A percentile compares a stretch with the other conserved stretches of the same genome.
These are phyloP conservation scores for Sesia apiformis DNA, from an alignment of 2,888 invertebrate species.

Conservation along the genomic window DNA sequence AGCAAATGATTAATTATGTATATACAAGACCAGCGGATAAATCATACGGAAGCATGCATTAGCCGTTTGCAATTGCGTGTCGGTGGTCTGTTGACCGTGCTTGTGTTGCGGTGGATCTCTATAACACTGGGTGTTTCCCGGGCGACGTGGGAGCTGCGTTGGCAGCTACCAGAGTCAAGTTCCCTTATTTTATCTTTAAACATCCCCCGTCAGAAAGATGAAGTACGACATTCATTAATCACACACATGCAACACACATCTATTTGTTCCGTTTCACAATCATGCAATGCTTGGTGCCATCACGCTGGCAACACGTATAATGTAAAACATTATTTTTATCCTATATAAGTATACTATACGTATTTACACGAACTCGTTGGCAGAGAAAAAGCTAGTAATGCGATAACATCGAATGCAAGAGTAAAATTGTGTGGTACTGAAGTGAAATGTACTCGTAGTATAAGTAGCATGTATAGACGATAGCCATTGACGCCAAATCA, in stretches of 20 bases:
- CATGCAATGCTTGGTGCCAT: constrained; percentile 51
- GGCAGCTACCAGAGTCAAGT: constrained; percentile 69
- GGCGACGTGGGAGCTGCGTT: constrained; percentile 54
- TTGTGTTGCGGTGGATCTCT: constrained; percentile 33
- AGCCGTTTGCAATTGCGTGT: constrained; percentile 13
- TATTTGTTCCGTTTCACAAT: constrained; percentile 60
- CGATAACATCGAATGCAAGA: constrained; percentile 55
- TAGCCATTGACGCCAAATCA: constrained; percentile 37
- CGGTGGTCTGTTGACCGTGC: constrained; percentile 21
- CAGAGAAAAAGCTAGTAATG: constrained; percentile 40
- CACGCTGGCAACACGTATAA: constrained; percentile 26
- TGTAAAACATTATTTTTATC: constrained; percentile 25
- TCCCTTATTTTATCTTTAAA: constrained; percentile 66
- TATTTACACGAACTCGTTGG: constrained; percentile 50
- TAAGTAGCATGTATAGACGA: constrained; percentile 38
- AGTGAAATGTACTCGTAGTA: constrained; percentile 38
- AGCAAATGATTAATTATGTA: constrained; percentile 32
- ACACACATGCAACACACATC: constrained; percentile 74
- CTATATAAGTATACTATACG: constrained; percentile 23
- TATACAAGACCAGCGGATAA: constrained; percentile 18
- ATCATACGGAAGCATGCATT: constrained; percentile 27
- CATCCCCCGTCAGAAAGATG: constrained; percentile 64
- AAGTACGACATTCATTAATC: constrained; percentile 66
- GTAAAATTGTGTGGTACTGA: constrained; percentile 49
- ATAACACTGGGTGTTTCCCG: constrained; percentile 51